Base-by-base conservation (phyloP, 2,113 vertebrate species). In the Phalacrocorax carbo region DNA sequence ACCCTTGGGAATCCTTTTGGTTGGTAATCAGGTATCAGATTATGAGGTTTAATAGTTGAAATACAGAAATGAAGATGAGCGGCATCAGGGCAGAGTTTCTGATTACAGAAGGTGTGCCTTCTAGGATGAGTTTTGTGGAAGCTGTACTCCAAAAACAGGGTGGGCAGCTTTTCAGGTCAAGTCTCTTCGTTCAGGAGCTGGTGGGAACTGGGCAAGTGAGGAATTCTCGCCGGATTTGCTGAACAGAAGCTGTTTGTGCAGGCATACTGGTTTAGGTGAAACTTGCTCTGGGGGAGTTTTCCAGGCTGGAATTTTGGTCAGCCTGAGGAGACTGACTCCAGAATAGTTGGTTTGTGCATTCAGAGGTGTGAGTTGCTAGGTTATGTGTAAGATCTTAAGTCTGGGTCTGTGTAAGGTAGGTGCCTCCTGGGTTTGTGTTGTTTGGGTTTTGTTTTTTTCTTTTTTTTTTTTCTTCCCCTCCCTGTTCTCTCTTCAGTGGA, bases 191-290 rank as follows among this genome's bases (percentile, higher is more conserved):
- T 71, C 61, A 82, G 85, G 48, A 92, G 42, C 62, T 83, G 71
- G 60, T 96, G 79, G 40, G 88, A 96, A 86, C 82, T 64, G 44
- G 29, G 49, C 0, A 0, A 93, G 71, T 64, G 48, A 90, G 72
- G 95, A 90, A 83, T 93, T 95, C 92, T 95, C 2, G 1, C 29
- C 0, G 0, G 68, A 42, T 88, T 90, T 10, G 7, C 38, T 90
- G 71, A 88, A 96, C 92, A 96, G 95, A 94, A 94, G 90, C 85
- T 92, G 66, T 80, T 95, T 97, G 95, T 97, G 86, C 76, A 75
- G 70, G 75, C 48, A 32, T 88, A 78, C 65, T 75, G 84, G 75
- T 88, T 94, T 95, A 61, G 79, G 40, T 95, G 82, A 90, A 95
- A 86, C 55, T 34, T 81, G 29, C 1, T 0, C 51, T 83, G 68